phyloP scores from a whole-genome alignment of 2,113 vertebrate species.

The Pollimyrus isidori region DNA sequence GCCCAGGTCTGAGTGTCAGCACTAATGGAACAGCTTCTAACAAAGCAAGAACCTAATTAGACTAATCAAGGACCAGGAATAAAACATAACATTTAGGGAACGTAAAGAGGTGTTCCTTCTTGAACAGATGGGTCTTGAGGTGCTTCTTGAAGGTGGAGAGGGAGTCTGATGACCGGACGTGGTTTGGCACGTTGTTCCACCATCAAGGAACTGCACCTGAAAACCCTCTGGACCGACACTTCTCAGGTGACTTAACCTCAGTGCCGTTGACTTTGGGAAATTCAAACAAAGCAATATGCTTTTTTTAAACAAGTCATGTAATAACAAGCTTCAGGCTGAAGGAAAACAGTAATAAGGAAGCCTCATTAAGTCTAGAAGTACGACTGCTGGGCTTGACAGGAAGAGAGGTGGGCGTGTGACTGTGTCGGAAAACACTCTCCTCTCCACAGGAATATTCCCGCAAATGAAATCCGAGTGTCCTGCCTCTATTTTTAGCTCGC shows the following conservation, averaged over 20 bases:
- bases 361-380: not conserved
- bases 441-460: not conserved
- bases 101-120: not conserved
- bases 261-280: not conserved
- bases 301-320: not conserved
- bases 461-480: not conserved
- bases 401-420: conserved; percentile 2
- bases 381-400: not conserved
- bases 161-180: not conserved
- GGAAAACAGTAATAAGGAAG: conserved; percentile 2
- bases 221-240: not conserved
- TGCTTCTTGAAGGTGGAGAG: not conserved
- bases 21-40: not conserved
- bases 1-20: not conserved
- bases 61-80: not conserved
- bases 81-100: not conserved
- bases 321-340: conserved; percentile 4
- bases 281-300: not conserved
- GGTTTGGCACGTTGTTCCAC: not conserved
- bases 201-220: not conserved
- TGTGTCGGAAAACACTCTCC: not conserved
- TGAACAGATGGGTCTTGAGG: not conserved
- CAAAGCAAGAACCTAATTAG: not conserved
- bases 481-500: conserved; percentile 5
- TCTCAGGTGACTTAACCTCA: not conserved